Percentiles rank a stretch among this genome's conserved stretches.
Evolutionary conservation across 1,140 invertebrate species (phyloP).

Genomic region (Bombus polaris): DNA sequence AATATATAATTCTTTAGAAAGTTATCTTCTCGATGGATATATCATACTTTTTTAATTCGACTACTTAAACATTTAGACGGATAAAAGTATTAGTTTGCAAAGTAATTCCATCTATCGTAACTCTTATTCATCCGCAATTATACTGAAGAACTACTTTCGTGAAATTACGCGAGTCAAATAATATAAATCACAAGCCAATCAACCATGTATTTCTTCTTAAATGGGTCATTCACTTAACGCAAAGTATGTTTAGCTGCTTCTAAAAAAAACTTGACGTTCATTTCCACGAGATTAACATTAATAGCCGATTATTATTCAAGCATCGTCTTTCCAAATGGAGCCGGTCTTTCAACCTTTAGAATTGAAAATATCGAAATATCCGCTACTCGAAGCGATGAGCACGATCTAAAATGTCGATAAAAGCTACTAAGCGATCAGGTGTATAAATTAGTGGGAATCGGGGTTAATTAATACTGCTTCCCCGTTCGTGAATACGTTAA

Average conservation of each 20-base stretch:
- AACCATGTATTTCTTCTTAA: background rate
- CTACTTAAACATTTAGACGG: too few relatives aligned
- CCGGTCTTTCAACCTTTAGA: background rate
- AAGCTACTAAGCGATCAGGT: background rate
- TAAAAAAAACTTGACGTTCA: background rate
- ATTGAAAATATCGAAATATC: background rate
- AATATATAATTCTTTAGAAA: too few relatives aligned
- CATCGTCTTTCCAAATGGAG: background rate
- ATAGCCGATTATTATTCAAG: background rate
- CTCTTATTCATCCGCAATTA: too few relatives aligned
- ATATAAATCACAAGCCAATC: background rate
- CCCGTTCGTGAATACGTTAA: background rate
- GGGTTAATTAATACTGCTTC: constrained; percentile 52
- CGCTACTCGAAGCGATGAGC: background rate
- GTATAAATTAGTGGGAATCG: constrained; percentile 36
- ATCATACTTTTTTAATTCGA: too few relatives aligned
- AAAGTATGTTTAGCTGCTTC: background rate
- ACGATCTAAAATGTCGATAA: background rate
- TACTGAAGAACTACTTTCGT: too few relatives aligned
- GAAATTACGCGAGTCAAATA: too few relatives aligned
- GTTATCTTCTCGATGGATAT: too few relatives aligned
- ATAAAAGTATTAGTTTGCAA: too few relatives aligned
- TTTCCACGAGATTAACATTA: background rate
- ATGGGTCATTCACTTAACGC: too few relatives aligned
- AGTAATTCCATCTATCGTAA: too few relatives aligned